Percentiles rank a stretch among this genome's conserved stretches.
Conservation (phyloP, 2,888 invertebrate species). For the Dolomedes plantarius region DNA sequence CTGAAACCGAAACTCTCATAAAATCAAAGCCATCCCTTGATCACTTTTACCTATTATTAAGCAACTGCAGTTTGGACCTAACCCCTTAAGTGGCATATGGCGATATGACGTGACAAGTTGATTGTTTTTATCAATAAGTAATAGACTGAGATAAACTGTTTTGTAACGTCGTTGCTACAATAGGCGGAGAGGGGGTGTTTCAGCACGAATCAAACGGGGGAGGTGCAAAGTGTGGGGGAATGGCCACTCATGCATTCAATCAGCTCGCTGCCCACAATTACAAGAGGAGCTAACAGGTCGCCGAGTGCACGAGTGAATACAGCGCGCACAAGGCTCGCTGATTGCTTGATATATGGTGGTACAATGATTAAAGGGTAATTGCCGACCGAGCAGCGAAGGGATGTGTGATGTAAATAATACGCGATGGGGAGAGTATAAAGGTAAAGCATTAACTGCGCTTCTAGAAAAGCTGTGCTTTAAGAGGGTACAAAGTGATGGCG, state of each 20-base stretch:
- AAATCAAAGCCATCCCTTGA: too few relatives aligned
- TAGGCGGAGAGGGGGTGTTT: neutral
- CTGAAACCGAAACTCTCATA: too few relatives aligned
- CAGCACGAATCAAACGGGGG: neutral
- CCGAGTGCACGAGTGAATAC: neutral
- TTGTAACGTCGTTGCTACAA: conserved; percentile 42
- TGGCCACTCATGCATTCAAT: conserved; percentile 30
- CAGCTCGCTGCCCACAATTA: neutral
- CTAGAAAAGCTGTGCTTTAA: too few relatives aligned
- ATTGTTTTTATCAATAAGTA: conserved; percentile 68
- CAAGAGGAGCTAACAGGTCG: neutral
- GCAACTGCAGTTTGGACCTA: too few relatives aligned
- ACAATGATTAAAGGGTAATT: neutral
- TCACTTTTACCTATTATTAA: too few relatives aligned
- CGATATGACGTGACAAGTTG: conserved; percentile 50
- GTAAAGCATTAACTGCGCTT: too few relatives aligned
- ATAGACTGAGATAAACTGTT: conserved; percentile 57
- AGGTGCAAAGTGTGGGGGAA: neutral
- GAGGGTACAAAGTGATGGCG: too few relatives aligned
- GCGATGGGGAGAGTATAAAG: too few relatives aligned
- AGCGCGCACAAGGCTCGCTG: too few relatives aligned
- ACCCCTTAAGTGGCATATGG: conserved; percentile 20
- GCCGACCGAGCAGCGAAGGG: too few relatives aligned
- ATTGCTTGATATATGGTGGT: neutral
- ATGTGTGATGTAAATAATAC: too few relatives aligned